Base-by-base conservation (phyloP, 2,113 vertebrate genomes). In the Nothoprocta pentlandii region DNA sequence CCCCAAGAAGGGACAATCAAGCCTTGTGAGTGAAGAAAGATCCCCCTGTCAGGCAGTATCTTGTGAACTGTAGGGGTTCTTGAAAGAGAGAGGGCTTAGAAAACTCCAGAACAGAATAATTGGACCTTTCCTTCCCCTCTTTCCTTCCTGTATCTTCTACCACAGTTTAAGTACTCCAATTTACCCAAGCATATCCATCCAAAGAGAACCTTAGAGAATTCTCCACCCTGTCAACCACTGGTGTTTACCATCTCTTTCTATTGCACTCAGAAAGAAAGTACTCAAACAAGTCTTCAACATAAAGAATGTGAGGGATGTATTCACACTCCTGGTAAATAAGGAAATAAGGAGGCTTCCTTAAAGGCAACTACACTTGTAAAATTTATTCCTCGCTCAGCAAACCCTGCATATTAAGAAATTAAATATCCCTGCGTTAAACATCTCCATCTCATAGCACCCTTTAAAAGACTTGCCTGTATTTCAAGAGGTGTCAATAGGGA, bases 171-270 rank as follows among this genome's bases (percentile, higher is more conserved):
- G 49, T 12, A 6, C 6, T 89, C 59, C n/a, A 44, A 4, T 39
- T 76, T 91, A 76, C 62, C 53, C 41, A 34, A 81, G 68, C 30
- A 21, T 86, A 71, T 10, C 12, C 47, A 79, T 26, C n/a, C 67
- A 71, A 88, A 90, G 23, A 79, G 70, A 63, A 70, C 59, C 67
- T n/a, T 66, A 49, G 34, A 77, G 30, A 56, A 41, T 69, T 91
- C 17, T 20, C 19, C 19, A n/a, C 59, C 23, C 12, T 61, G 23
- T 51, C 70, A 53, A 53, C n/a, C 61, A 17, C 6, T 32, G n/a
- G 2, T 10, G 5, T 75, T 80, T 53, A 49, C 32, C 56, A 16
- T 68, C 21, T 76, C 44, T 54, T 68, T 41, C 32, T 16, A n/a
- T 1, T 7, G 8, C 26, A 61, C 39, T 32, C 15, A 2, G 1